phyloP scores from a whole-genome alignment of 2,113 vertebrate species.

The Oostethus manadensis region DNA sequence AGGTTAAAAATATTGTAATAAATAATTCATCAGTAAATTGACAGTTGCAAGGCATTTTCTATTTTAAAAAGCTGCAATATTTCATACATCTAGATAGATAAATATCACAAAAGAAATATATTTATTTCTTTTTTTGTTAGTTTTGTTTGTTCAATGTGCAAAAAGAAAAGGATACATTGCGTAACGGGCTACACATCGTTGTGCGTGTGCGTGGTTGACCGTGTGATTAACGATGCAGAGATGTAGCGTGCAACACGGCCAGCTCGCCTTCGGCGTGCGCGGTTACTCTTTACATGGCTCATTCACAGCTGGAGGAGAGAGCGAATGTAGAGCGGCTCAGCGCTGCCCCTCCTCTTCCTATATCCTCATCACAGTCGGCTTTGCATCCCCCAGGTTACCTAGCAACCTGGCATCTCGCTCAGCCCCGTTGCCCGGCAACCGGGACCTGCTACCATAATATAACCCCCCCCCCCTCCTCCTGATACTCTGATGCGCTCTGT shows the following conservation, averaged over 20 bases:
- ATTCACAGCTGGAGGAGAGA: constrained; percentile 46
- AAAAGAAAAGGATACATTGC: neutral
- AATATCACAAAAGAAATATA: no score
- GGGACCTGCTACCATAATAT: constrained; percentile 58
- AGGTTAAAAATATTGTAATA: no score
- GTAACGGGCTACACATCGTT: neutral
- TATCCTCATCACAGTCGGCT: constrained; percentile 52
- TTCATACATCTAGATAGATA: no score
- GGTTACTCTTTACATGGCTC: neutral
- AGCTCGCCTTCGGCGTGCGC: neutral
- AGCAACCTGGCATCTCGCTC: constrained; percentile 73
- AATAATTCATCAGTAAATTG: no score
- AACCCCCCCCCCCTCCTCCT: constrained; percentile 40
- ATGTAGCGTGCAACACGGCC: neutral
- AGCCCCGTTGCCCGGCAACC: constrained; percentile 64
- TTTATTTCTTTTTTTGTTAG: no score
- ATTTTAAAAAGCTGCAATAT: no score
- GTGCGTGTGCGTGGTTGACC: neutral
- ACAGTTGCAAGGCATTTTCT: no score
- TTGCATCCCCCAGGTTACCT: constrained; percentile 70
- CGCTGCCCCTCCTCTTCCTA: constrained; percentile 34
- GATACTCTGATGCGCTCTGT: constrained; percentile 31
- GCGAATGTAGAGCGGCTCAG: constrained; percentile 45
- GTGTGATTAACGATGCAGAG: no score
- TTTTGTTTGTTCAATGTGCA: no score